Conservation (phyloP, 1,140 invertebrate species). For the Ptiloglossa arizonensis region DNA sequence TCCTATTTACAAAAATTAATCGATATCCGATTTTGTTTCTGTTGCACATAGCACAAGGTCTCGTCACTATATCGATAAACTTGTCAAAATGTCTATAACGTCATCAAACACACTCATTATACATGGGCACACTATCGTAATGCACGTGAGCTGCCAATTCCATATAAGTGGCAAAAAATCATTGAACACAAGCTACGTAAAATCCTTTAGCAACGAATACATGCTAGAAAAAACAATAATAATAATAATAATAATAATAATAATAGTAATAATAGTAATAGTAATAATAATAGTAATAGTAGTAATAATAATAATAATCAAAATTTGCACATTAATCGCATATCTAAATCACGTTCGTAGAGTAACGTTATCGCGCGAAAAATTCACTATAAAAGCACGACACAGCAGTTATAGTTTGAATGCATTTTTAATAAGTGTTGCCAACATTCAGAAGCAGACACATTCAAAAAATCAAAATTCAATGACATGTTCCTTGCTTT, state of each 20-base stretch:
- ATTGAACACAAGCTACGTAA: slow-evolving; percentile 51
- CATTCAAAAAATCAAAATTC: not conserved
- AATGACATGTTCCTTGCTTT: not conserved
- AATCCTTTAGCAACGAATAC: slow-evolving; percentile 46
- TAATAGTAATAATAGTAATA: slow-evolving; percentile 1
- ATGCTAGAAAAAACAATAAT: slow-evolving; percentile 42
- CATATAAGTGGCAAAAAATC: slow-evolving; percentile 50
- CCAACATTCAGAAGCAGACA: not conserved
- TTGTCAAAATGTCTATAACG: slow-evolving; percentile 32
- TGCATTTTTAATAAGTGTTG: slow-evolving; percentile 3
- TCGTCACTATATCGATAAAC: slow-evolving; percentile 35
- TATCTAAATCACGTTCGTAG: slow-evolving; percentile 22
- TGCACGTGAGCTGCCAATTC: slow-evolving; percentile 58
- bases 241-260: too few relatives aligned
- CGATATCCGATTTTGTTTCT: not conserved
- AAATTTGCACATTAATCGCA: slow-evolving; percentile 10
- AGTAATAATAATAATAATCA: slow-evolving; percentile 3
- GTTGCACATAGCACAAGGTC: slow-evolving; percentile 17
- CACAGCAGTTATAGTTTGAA: not conserved
- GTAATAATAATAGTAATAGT: slow-evolving; percentile 13
- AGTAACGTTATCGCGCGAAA: slow-evolving; percentile 5
- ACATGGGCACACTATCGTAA: slow-evolving; percentile 19
- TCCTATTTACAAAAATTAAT: slow-evolving; percentile 33
- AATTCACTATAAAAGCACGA: slow-evolving; percentile 22
- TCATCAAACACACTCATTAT: slow-evolving; percentile 28